A percentile compares a stretch with the other conserved stretches of the same genome.
phyloP scores from a whole-genome alignment of 2,113 vertebrate genomes.

The Balaeniceps rex region DNA sequence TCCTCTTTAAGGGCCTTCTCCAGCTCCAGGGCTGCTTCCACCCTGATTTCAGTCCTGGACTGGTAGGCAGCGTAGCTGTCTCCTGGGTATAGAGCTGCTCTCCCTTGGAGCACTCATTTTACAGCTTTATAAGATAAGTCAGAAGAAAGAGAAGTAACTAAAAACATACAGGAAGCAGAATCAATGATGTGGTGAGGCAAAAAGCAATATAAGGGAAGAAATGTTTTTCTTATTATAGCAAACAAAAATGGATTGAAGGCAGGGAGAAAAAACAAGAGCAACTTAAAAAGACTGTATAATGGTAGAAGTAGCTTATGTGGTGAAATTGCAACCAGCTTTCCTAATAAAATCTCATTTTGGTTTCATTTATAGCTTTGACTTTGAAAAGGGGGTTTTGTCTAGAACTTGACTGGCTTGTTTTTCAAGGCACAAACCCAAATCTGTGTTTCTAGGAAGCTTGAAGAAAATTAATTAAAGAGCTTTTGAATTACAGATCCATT shows the following conservation, averaged over 20 bases:
- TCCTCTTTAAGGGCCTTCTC: neutral
- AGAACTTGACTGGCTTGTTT: constrained; percentile 6
- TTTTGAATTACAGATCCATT: constrained; percentile 41
- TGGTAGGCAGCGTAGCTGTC: neutral
- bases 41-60: neutral
- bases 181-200: neutral
- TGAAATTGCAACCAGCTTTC: neutral
- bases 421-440: neutral
- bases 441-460: constrained; percentile 24
- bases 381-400: neutral
- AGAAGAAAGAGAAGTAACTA: neutral
- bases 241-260: neutral
- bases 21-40: neutral
- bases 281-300: neutral
- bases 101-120: neutral
- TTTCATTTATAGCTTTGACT: constrained; percentile 4
- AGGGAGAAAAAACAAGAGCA: neutral
- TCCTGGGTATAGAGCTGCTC: neutral
- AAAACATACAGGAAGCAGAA: neutral
- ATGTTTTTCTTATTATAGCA: neutral
- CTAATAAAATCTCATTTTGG: neutral
- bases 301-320: neutral
- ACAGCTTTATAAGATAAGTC: neutral
- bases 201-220: neutral
- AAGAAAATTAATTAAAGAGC: constrained; percentile 35